Base-by-base conservation (phyloP, 2,888 invertebrate species). In the Unio delphinus region DNA sequence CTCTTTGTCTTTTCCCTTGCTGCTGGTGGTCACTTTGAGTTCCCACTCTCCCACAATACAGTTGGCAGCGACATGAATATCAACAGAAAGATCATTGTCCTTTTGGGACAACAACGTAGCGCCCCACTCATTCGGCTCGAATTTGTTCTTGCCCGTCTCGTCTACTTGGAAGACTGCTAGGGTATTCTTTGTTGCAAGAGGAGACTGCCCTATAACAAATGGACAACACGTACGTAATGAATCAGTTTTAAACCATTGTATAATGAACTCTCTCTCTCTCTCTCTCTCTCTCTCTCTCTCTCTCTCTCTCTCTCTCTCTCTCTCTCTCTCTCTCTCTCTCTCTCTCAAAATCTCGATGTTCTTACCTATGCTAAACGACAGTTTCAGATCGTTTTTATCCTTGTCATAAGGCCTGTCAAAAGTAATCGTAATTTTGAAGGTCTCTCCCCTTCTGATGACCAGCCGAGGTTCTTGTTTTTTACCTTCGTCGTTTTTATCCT, bases 391-490 rank as follows among this genome's bases (percentile, higher is more conserved):
- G 68, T 86, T 75, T 17, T 74, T 73, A 4, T 68, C 69, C 28
- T 68, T 69, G 55, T 78, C 70, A 65, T 75, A 84, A 4, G 75
- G 65, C 30, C 79, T 64, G 67, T 82, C 78, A 61, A 86, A 79
- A 11, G 70, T 76, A n/a, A 87, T 5, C 23, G 74, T 69, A 34
- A 84, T 61, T 55, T 72, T 73, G 72, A 87, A 84, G 8, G 62
- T 61, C 23, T 80, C 74, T n/a, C 86, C 86, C n/a, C 87, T 70
- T 15, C 87, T 69, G 3, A 95, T 91, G 30, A 95, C 92, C 23
- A 81, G 75, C 58, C 78, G 71, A 6, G 68, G 65, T 6, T 20
- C 60, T 4, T 56, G 30, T 3, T 34, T 30, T n/a, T 61, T 57
- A 8, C 66, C 74, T 23, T 72, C 66, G 20, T 23, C 54, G 8